Evolutionary conservation across 2,888 invertebrate genomes (phyloP).

Genomic region (Drosophila helvetica): DNA sequence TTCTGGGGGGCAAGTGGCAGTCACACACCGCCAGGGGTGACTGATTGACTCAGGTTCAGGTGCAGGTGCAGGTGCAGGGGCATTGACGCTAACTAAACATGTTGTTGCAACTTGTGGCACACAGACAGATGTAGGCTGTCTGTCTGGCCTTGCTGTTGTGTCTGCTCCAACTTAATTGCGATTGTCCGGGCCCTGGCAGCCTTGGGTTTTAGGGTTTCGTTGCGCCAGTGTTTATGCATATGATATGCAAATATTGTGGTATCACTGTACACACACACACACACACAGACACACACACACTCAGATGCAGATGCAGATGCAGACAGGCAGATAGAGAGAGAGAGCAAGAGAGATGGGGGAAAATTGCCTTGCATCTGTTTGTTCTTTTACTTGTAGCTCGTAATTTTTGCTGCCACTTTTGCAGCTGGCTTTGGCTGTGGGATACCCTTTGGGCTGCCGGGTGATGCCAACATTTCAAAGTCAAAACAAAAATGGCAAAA

Average conservation of each 20-base stretch:
- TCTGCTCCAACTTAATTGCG: conserved; percentile 69
- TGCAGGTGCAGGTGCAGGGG: conserved; percentile 58
- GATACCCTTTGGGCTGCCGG: conserved; percentile 29
- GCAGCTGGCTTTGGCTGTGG: conserved; percentile 36
- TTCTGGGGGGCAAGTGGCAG: neutral
- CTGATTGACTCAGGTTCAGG: conserved; percentile 72
- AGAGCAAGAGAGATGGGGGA: neutral
- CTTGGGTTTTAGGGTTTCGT: conserved; percentile 42
- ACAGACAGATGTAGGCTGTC: conserved; percentile 6
- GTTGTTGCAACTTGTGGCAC: conserved; percentile 34
- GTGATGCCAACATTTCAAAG: neutral
- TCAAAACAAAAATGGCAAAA: neutral
- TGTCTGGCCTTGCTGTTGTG: neutral
- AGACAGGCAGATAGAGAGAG: neutral
- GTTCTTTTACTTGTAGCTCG: conserved; percentile 59
- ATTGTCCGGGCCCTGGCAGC: conserved; percentile 57
- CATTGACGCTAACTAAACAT: conserved; percentile 50
- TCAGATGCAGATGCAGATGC: neutral
- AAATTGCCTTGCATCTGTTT: conserved; percentile 59
- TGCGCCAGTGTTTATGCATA: conserved; percentile 76
- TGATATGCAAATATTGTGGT: conserved; percentile 79
- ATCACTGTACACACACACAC: conserved; percentile 55
- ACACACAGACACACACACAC: conserved; percentile 13
- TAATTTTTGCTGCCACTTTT: conserved; percentile 70
- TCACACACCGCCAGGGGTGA: conserved; percentile 48